These are phyloP conservation scores for Lobophora halterata DNA, from an alignment of 2,888 invertebrate species.

Conservation along the genomic window DNA sequence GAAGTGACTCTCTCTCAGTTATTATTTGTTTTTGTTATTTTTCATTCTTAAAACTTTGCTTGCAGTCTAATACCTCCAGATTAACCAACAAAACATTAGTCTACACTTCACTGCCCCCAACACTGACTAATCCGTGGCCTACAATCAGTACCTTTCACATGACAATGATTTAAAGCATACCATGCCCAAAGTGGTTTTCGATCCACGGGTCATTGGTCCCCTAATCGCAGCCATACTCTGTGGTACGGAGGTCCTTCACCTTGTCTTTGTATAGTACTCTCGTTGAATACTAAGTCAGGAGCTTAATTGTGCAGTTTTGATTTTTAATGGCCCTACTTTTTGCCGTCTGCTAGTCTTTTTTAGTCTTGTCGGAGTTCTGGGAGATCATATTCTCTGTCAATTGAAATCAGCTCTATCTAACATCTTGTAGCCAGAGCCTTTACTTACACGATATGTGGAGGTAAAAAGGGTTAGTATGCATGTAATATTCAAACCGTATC, in stretches of 20 bases:
- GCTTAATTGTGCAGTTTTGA: constrained; percentile 11
- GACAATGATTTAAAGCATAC: constrained; percentile 30
- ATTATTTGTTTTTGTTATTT: too few species aligned
- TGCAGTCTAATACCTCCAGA: too few species aligned
- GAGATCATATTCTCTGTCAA: too few species aligned
- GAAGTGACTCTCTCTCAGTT: too few species aligned
- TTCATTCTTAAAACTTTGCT: too few species aligned
- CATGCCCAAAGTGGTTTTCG: constrained; percentile 35
- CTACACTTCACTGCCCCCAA: constrained; percentile 11
- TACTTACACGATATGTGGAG: too few species aligned
- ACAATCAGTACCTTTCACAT: constrained; percentile 14
- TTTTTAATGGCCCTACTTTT: constrained; percentile 8
- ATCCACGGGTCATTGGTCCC: constrained; percentile 58
- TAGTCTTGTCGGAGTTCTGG: neutral
- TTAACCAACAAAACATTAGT: constrained; percentile 13
- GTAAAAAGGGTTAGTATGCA: too few species aligned
- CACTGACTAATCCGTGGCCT: constrained; percentile 13
- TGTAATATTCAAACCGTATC: too few species aligned
- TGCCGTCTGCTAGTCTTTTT: neutral
- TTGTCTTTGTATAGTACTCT: constrained; percentile 23
- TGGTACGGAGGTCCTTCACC: constrained; percentile 42
- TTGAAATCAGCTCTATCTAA: too few species aligned
- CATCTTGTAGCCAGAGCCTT: too few species aligned
- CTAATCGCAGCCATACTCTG: constrained; percentile 55
- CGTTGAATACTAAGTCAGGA: constrained; percentile 32